Conservation (phyloP, 2,797 vertebrate species). For the Eidolon dupreanum region DNA sequence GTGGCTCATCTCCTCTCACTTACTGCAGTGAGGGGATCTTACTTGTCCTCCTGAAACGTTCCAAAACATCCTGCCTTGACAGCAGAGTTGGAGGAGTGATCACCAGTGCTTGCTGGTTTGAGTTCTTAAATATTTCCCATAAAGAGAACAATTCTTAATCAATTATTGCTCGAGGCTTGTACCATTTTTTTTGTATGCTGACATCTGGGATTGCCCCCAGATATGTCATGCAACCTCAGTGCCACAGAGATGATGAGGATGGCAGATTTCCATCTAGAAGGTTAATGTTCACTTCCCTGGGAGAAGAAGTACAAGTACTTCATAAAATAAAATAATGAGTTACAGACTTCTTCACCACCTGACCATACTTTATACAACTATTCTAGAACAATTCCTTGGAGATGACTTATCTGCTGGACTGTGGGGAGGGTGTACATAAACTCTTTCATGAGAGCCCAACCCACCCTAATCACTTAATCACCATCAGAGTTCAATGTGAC, state of each 20-base stretch:
- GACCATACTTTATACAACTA: background rate
- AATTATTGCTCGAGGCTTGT: background rate
- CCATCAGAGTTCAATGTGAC: background rate
- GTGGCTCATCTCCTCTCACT: background rate
- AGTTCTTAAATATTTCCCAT: background rate
- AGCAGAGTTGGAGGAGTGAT: background rate
- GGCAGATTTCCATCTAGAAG: background rate
- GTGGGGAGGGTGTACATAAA: background rate
- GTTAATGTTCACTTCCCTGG: constrained; percentile 32
- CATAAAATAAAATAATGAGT: background rate
- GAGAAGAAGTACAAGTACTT: background rate
- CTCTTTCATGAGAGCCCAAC: background rate
- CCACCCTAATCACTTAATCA: background rate
- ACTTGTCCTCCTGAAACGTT: background rate
- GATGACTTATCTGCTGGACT: background rate
- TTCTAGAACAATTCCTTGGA: background rate
- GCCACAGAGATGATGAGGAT: background rate
- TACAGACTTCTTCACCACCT: background rate
- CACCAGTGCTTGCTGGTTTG: background rate
- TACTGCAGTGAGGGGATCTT: too few relatives aligned
- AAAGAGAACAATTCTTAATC: background rate
- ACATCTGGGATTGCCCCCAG: background rate
- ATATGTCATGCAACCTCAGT: background rate
- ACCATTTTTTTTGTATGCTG: background rate
- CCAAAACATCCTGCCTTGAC: too few relatives aligned